Evolutionary conservation across 1,140 invertebrate species (phyloP).

Genomic region (Bombyx mori): DNA sequence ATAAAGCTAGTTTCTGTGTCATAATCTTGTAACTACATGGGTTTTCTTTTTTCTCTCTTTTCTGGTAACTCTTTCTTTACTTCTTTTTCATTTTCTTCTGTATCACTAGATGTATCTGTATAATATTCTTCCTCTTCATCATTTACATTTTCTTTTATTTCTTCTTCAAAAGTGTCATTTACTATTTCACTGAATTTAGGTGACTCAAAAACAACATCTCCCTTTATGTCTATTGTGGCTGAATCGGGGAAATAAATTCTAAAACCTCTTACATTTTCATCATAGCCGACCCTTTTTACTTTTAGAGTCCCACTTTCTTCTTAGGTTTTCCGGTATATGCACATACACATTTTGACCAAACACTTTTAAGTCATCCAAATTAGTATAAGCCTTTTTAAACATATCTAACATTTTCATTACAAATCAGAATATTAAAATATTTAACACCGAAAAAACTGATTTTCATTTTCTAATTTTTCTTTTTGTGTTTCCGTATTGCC

Average conservation of each 20-base stretch:
- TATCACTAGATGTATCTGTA: neutral
- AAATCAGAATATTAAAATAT: too few species aligned
- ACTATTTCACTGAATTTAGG: conserved; percentile 1
- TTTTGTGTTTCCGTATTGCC: too few species aligned
- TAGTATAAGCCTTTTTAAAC: conserved; percentile 15
- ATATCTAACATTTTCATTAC: too few species aligned
- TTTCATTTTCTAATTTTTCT: too few species aligned
- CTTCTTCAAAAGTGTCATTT: neutral
- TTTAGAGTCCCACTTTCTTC: conserved; percentile 5
- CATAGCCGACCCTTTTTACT: too few species aligned
- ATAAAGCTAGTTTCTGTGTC: too few species aligned
- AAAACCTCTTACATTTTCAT: too few species aligned
- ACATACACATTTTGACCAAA: conserved; percentile 40
- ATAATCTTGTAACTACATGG: too few species aligned
- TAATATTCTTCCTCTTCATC: neutral
- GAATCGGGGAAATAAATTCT: conserved; percentile 1
- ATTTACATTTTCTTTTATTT: neutral
- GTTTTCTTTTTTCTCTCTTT: conserved; percentile 21
- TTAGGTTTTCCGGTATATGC: conserved; percentile 44
- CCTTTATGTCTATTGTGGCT: conserved; percentile 19
- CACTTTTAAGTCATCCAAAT: conserved; percentile 25
- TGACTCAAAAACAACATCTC: conserved; percentile 17
- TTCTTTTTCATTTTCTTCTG: conserved; percentile 8
- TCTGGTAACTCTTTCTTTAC: conserved; percentile 32
- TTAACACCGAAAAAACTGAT: too few species aligned